Conservation (phyloP, 2,113 vertebrate genomes). For the Megalops atlanticus region DNA sequence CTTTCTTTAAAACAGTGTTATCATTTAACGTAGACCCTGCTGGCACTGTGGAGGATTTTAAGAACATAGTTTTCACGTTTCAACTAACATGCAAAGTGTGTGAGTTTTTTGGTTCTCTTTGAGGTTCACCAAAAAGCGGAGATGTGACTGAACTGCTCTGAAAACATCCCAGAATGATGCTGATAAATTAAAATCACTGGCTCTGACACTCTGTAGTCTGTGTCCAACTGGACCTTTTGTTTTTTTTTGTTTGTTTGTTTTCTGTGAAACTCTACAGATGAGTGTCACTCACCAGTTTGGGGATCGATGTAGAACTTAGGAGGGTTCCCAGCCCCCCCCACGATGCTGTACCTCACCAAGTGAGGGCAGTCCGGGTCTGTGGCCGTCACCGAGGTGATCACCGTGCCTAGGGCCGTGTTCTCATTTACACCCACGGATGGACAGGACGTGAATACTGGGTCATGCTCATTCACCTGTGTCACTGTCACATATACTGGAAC, state of each 20-base stretch:
- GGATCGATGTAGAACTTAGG: slow-evolving; percentile 62
- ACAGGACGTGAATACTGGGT: slow-evolving; percentile 49
- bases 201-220: too few relatives aligned
- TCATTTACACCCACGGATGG: slow-evolving; percentile 58
- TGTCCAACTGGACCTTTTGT: too few relatives aligned
- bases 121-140: background rate
- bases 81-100: too few relatives aligned
- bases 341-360: slow-evolving; percentile 58
- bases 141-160: background rate
- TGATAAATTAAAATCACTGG: too few relatives aligned
- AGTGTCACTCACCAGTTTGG: slow-evolving; percentile 50
- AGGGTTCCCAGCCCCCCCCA: slow-evolving; percentile 23
- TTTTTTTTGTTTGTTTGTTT: background rate
- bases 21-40: too few relatives aligned
- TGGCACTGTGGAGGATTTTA: too few relatives aligned
- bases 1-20: too few relatives aligned
- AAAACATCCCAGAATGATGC: too few relatives aligned
- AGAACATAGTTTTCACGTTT: too few relatives aligned
- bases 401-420: slow-evolving; percentile 40
- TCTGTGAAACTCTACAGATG: background rate
- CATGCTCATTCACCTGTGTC: slow-evolving; percentile 66
- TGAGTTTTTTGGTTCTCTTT: too few relatives aligned
- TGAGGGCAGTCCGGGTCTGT: slow-evolving; percentile 64
- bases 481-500: slow-evolving; percentile 70
- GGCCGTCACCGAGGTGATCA: slow-evolving; percentile 60